These are phyloP conservation scores for Percopsis transmontana DNA, from an alignment of 2,113 vertebrate genomes.

Conservation along the genomic window DNA sequence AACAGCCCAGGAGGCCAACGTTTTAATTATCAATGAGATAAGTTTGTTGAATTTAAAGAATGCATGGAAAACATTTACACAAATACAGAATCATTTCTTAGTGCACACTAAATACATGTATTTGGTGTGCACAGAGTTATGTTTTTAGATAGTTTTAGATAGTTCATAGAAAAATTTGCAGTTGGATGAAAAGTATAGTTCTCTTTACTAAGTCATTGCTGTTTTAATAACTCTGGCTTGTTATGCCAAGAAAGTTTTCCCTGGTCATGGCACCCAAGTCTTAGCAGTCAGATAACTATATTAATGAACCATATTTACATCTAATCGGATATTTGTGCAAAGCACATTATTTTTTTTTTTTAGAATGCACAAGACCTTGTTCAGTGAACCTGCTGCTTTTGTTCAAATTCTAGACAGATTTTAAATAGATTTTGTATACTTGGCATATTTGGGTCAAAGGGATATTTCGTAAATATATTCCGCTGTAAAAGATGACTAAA, in stretches of 20 bases:
- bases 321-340: constrained; percentile 15
- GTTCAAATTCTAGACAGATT: background rate
- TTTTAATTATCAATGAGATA: background rate
- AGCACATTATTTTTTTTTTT: constrained; percentile 17
- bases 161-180: background rate
- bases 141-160: too few relatives aligned
- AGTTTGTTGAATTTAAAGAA: background rate
- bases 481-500: constrained; percentile 8
- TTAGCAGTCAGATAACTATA: background rate
- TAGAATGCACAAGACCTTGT: background rate
- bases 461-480: constrained; percentile 3
- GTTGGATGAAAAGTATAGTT: background rate
- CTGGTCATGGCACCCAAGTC: constrained; percentile 5
- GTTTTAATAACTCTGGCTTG: background rate
- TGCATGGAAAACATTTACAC: background rate
- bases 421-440: background rate
- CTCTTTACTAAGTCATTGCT: constrained; percentile 11
- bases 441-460: background rate
- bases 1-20: background rate
- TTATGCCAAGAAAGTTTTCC: constrained; percentile 16
- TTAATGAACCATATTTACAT: constrained; percentile 12
- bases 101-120: too few relatives aligned
- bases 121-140: background rate
- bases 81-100: too few relatives aligned
- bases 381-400: constrained; percentile 5